phyloP scores from a whole-genome alignment of 37 sponge, comb jelly and placozoan genomes.

The Ephydatia muelleri region DNA sequence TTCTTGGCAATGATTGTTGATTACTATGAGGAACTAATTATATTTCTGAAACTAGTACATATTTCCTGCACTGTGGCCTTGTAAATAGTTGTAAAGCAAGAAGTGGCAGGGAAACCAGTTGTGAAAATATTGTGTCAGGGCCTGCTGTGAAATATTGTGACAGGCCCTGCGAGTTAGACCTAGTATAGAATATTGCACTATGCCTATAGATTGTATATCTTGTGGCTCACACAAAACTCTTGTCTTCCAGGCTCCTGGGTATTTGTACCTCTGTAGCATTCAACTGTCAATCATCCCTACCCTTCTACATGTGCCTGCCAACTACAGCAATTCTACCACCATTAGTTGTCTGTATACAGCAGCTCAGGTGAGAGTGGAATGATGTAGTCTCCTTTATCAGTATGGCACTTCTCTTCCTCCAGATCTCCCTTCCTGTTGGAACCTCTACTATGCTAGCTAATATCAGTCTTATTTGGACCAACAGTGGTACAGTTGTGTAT shows the following conservation, averaged over 20 bases:
- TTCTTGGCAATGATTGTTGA: too few relatives aligned
- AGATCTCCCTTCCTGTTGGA: constrained; percentile 1
- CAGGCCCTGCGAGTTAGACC: too few relatives aligned
- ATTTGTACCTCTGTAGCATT: neutral
- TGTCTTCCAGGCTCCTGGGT: neutral
- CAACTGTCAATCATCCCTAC: neutral
- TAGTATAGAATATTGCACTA: too few relatives aligned
- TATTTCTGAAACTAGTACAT: too few relatives aligned
- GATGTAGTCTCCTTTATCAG: neutral
- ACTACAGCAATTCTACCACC: neutral
- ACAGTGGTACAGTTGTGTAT: neutral
- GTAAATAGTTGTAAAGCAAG: too few relatives aligned
- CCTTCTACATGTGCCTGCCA: neutral
- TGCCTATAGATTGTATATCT: neutral
- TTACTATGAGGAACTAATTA: too few relatives aligned
- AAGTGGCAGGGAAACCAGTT: too few relatives aligned
- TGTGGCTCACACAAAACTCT: neutral
- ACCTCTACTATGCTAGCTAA: neutral
- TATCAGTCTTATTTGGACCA: constrained; percentile 1
- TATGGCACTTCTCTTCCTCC: neutral
- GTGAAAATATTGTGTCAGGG: too few relatives aligned
- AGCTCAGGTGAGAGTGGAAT: neutral
- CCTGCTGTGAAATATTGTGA: too few relatives aligned
- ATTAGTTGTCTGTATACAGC: neutral
- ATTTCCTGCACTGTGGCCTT: too few relatives aligned